Evolutionary conservation across 2,113 vertebrate species (phyloP).

Genomic region (Microtus montanus): DNA sequence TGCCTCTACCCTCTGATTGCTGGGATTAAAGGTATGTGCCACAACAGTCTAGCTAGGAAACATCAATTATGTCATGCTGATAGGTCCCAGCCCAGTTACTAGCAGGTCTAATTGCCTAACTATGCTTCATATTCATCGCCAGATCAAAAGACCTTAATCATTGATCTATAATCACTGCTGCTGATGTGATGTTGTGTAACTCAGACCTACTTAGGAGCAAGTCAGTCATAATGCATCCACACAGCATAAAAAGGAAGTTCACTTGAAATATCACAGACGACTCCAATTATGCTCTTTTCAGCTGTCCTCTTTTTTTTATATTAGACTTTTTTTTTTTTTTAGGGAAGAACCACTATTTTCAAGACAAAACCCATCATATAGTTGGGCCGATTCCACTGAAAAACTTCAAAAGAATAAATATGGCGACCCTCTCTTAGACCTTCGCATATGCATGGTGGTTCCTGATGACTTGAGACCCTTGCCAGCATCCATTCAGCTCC

Average conservation of each 20-base stretch:
- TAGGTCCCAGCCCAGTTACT: neutral
- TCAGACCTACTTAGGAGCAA: conserved; percentile 3
- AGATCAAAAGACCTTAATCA: conserved; percentile 12
- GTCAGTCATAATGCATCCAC: neutral
- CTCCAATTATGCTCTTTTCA: neutral
- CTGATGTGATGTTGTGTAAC: conserved; percentile 16
- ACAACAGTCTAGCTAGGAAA: neutral
- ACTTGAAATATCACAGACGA: neutral
- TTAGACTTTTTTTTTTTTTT: conserved; percentile 34
- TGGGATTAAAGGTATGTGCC: neutral
- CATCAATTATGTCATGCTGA: conserved; percentile 5
- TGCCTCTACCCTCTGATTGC: neutral
- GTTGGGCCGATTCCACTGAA: conserved; percentile 24
- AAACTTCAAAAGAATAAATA: neutral
- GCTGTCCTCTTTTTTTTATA: neutral
- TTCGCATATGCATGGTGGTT: neutral
- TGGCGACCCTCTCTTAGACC: neutral
- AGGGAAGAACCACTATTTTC: conserved; percentile 16
- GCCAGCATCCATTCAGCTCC: neutral
- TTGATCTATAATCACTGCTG: neutral
- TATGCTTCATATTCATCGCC: conserved; percentile 34
- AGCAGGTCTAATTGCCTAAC: conserved; percentile 28
- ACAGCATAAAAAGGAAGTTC: neutral
- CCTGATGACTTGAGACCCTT: neutral
- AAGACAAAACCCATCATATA: neutral